Evolutionary conservation across 35 echinoderm and acorn worm genomes (phyloP), one percentile per base, ranked within the genome.

Genomic region (Lytechinus pictus): DNA sequence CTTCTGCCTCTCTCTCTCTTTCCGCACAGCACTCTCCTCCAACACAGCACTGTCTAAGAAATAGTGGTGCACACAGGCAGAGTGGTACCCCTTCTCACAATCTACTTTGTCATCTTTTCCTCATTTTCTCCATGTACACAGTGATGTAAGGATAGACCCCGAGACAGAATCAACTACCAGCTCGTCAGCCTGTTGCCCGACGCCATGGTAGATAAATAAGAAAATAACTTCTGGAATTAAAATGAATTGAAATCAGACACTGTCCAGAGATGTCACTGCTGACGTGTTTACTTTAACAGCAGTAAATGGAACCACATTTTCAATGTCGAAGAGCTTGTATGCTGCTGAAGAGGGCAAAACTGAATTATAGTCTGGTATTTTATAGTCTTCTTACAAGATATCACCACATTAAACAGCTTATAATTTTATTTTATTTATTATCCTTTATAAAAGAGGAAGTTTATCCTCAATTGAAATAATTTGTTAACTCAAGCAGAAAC

Each of bases 21-120:
- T 44, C 33, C 2, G 33, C 33, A 44, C 33, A 44, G 33, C 33
- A 44, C 33, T 93, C n/a, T 57, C 57, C 92, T 93, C 7, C 27
- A 24, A 55, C 54, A 93, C 92, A 93, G 92, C 92, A 93, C 92
- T 93, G 10, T 93, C 92, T 93, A 93, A 57, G 3, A 93, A 93
- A 93, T 93, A 93, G n/a, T 57, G 57, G 88, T 90, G 88, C 88
- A 52, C 28, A 90, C 9, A 52, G 29, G 52, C 27, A 90, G 52
- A 93, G 52, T 93, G 92, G 92, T 93, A 54, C 27, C 55, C 92
- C 92, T 79, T 24, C 21, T 79, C 28, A 24, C 57, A 33, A 24
- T 93, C 92, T 93, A 24, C 92, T 57, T 93, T 56, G 57, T 14
- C 54, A 93, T 55, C 53, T 54, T 93, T 54, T 93, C 91, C 55